Percentiles rank a stretch among this genome's conserved stretches.
These are phyloP conservation scores for Tadarida brasiliensis DNA, from an alignment of 2,797 vertebrate species.

Conservation along the genomic window DNA sequence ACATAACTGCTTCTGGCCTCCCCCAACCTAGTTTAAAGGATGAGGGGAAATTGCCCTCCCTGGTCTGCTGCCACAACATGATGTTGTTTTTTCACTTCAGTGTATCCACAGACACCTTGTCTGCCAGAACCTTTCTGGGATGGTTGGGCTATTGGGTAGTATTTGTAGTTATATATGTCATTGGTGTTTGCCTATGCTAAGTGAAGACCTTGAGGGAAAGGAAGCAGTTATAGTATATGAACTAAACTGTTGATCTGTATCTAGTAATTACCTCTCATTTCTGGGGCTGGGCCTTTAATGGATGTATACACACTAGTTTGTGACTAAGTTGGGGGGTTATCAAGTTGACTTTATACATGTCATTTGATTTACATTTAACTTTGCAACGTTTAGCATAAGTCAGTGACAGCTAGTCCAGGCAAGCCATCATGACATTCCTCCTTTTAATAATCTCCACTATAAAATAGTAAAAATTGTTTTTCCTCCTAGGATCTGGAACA, in stretches of 20 bases:
- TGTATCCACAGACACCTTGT: slow-evolving; percentile 24
- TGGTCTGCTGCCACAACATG: background rate
- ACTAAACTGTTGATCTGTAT: background rate
- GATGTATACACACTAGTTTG: slow-evolving; percentile 49
- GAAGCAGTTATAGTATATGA: slow-evolving; percentile 10
- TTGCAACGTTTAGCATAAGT: slow-evolving; percentile 57
- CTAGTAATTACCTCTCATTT: slow-evolving; percentile 36
- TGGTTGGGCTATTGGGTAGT: slow-evolving; percentile 2
- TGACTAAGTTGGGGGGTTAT: background rate
- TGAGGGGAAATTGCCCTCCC: background rate
- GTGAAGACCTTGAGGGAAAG: slow-evolving; percentile 51
- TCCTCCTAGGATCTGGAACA: slow-evolving; percentile 94
- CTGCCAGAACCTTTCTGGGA: slow-evolving; percentile 42
- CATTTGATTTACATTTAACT: slow-evolving; percentile 43
- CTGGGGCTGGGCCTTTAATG: slow-evolving; percentile 56
- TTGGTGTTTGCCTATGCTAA: slow-evolving; percentile 42
- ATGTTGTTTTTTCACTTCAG: background rate
- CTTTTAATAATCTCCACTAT: slow-evolving; percentile 2
- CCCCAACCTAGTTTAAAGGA: slow-evolving; percentile 43
- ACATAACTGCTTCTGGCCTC: slow-evolving; percentile 70
- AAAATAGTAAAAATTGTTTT: slow-evolving; percentile 66
- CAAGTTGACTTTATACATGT: slow-evolving; percentile 10
- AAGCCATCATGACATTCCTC: background rate
- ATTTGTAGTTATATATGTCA: background rate
- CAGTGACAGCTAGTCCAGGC: slow-evolving; percentile 29